phyloP scores from a whole-genome alignment of 2,888 invertebrate genomes.

The Leuctra nigra region DNA sequence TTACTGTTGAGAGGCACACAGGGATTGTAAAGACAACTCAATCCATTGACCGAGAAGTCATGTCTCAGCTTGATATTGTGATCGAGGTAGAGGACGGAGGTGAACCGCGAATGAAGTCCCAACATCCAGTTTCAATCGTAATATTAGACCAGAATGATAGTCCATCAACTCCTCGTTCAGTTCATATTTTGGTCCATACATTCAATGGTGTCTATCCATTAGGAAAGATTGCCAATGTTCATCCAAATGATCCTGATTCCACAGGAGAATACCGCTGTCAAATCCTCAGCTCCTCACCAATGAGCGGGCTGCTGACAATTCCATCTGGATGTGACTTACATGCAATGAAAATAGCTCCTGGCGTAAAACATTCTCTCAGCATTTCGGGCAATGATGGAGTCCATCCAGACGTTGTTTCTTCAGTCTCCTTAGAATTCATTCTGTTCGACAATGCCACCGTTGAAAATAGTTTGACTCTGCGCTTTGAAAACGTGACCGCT shows the following conservation, averaged over 20 bases:
- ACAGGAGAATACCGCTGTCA: slow-evolving; percentile 84
- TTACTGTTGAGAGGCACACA: slow-evolving; percentile 70
- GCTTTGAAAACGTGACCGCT: slow-evolving; percentile 66
- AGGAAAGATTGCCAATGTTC: slow-evolving; percentile 85
- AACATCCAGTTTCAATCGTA: slow-evolving; percentile 65
- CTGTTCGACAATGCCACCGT: slow-evolving; percentile 75
- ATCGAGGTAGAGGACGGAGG: slow-evolving; percentile 87
- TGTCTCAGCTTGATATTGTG: slow-evolving; percentile 62
- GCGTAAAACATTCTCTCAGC: slow-evolving; percentile 55
- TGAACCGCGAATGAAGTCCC: slow-evolving; percentile 72
- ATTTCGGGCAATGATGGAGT: slow-evolving; percentile 86
- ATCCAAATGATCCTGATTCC: slow-evolving; percentile 87
- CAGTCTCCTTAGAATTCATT: slow-evolving; percentile 74
- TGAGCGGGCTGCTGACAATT: slow-evolving; percentile 52
- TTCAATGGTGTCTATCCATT: slow-evolving; percentile 56
- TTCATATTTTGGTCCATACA: slow-evolving; percentile 70
- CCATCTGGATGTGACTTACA: slow-evolving; percentile 73
- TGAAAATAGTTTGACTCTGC: slow-evolving; percentile 72
- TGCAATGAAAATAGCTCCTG: slow-evolving; percentile 62
- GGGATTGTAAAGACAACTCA: slow-evolving; percentile 73
- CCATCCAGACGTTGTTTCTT: slow-evolving; percentile 80
- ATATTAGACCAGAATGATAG: slow-evolving; percentile 87
- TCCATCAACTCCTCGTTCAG: slow-evolving; percentile 76
- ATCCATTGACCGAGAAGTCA: slow-evolving; percentile 75
- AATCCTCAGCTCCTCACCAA: slow-evolving; percentile 58